Conservation (phyloP, 2,888 invertebrate genomes). For the Pseudococcus viburni region DNA sequence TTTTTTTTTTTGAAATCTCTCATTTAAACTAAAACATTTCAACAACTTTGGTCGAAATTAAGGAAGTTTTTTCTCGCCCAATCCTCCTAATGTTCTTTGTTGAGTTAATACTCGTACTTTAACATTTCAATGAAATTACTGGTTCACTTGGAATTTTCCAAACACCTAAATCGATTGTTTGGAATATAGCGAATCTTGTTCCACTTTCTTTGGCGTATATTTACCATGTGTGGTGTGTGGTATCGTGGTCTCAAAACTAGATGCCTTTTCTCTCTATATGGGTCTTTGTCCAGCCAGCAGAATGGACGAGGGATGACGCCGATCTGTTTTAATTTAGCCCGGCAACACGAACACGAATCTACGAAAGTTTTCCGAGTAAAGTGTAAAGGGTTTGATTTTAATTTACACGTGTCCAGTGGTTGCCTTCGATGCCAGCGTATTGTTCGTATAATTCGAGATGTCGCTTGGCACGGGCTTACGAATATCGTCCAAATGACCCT, state of each 20-base stretch:
- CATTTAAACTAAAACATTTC: too few species aligned
- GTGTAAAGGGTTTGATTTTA: not conserved
- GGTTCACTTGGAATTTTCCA: constrained; percentile 47
- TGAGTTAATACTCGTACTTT: too few species aligned
- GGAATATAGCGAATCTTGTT: constrained; percentile 28
- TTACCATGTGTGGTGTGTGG: not conserved
- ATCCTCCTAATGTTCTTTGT: too few species aligned
- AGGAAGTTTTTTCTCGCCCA: too few species aligned
- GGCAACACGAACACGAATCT: not conserved
- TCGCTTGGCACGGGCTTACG: not conserved
- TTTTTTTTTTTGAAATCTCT: too few species aligned
- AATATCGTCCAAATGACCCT: constrained; percentile 7
- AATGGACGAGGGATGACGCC: not conserved
- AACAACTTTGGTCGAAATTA: too few species aligned
- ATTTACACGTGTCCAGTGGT: constrained; percentile 35
- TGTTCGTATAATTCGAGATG: constrained; percentile 22
- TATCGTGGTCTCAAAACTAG: not conserved
- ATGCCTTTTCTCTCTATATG: not conserved
- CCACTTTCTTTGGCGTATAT: constrained; percentile 26
- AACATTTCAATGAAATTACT: too few species aligned
- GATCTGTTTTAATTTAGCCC: constrained; percentile 16
- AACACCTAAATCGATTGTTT: constrained; percentile 44
- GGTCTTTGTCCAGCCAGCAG: not conserved
- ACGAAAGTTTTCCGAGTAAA: not conserved
- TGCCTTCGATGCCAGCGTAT: not conserved